Evolutionary conservation across 2,888 invertebrate genomes (phyloP), one percentile per base, ranked within the genome.

Genomic region (Escarpia spicata): DNA sequence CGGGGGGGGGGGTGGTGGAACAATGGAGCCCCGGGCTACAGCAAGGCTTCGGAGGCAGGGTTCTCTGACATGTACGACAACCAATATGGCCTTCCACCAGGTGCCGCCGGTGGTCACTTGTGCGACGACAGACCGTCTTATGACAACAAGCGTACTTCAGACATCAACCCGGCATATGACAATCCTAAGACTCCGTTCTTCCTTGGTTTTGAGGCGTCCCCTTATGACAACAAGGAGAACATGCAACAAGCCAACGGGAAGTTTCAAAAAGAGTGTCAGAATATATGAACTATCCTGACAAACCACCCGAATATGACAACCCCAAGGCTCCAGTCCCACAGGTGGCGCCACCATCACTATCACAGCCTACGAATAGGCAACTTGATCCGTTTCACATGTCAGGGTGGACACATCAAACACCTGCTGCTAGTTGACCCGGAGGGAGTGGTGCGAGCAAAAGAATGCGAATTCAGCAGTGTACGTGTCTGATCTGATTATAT

Each of bases 381-480:
- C 52, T 94, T 26, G 99, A 99, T 97, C 98, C 99, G 60, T 99
- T 99, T 96, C 99, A 99, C 96, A 98, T 99, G 98, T 96, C 98
- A 99, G 96, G 98, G 98, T 95, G 98, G 97, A 93, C 97, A 97
- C 43, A 98, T 98, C 96, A 99, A 99, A 96, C 99, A 99, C 97
- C 97, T 99, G 95, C 97, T 99, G 94, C 97, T 99, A 92, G 99
- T 99, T 94, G 99, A 99, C 97, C 99, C 99, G 2, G 98, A 99
- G 96, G 99, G 99, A 96, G 98, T 99, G 97, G 99, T 98, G 45
- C 97, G 99, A 95, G 99, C 99, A 91, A 99, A 99, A 97, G 99
- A 99, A 97, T 97, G 98, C 93, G 98, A 98, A 95, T 99, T 99
- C 97, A 98, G 98, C 95, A 99, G 98, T 96, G 98, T n/a, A n/a